Evolutionary conservation across 1,140 invertebrate species (phyloP), one percentile per base, ranked within the genome.

Genomic region (Bombus superbus): DNA sequence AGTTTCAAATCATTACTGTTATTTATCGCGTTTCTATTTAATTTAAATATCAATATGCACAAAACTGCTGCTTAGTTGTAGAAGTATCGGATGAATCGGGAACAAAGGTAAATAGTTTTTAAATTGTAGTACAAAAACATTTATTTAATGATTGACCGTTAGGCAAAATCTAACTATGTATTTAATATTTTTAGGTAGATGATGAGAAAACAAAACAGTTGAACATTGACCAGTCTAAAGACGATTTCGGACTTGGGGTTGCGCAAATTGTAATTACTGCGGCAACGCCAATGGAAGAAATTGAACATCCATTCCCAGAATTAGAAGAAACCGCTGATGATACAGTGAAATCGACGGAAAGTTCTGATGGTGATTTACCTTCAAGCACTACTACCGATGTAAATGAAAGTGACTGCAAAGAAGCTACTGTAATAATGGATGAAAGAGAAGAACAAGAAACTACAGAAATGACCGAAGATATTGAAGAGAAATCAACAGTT

Each of bases 231-330:
- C 11, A 84, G 80, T 28, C 76, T 44, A 79, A 92, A 53, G 92
- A 94, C 40, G 93, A 95, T 82, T 92, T 95, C 79, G 96, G 97
- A 88, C 96, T 98, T 71, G 97, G 97, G 79, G 97, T 98, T 72
- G 97, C 97, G 76, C 97, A 98, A 92, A 98, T 98, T 88, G 97
- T 98, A 13, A 98, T 98, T 92, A 98, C 98, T 28, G 98, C 98
- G 40, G 98, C 98, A 69, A 98, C 98, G 10, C 98, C 98, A 40
- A 98, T 98, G 97, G 98, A 98, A 94, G 97, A 98, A 88, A 95
- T 96, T 10, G 97, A 97, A 57, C 96, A 96, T 78, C 96, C 96
- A 6, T 97, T 97, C 93, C 97, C 97, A 2, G 94, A 92, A 3
- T 76, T 86, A 6, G 93, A 95, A 11, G 92, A 93, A 74, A 79